Evolutionary conservation across 2,113 vertebrate species (phyloP), one percentile per base, ranked within the genome.

Genomic region (Embiotoca jacksoni): DNA sequence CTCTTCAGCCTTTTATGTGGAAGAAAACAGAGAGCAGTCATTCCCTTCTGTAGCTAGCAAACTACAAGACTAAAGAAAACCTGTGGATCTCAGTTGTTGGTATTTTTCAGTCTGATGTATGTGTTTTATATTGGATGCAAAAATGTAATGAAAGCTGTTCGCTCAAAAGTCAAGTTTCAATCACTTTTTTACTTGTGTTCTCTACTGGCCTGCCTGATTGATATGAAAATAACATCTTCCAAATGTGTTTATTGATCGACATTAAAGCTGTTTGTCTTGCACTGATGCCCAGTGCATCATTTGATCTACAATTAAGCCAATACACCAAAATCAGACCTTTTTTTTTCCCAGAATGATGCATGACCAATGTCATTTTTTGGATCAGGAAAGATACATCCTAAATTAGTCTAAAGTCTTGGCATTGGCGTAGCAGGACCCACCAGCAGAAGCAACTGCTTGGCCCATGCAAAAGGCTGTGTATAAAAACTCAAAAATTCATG

Each of bases 321-420:
- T 9, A 7, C 14, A 39, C 11, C 62, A 59, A 49, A 58, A 32
- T 49, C 49, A 60, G 0, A 2, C 7, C 11, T 52, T 72, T 7
- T 72, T 69, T 46, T 72, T 6, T 66, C 66, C 39, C n/a, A 23
- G 23, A 23, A 23, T 44, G 30, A 32, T 50, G 55, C 7, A 30
- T 72, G 49, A 77, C 37, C 8, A 41, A 57, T 47, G 3, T 0
- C 23, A 4, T 32, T 63, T 31, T 47, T 77, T n/a, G 39, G 13
- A 47, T 59, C 41, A 33, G 37, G 30, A 52, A 69, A 63, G n/a
- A 49, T 49, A 58, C 60, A 55, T 39, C 37, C 30, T 64, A 32
- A 41, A 33, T 50, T 35, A 55, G n/a, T 69, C 15, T 31, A 47
- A 49, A 59, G 37, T 37, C 8, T 15, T 74, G 73, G 23, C 72